Evolutionary conservation across 2,113 vertebrate genomes (phyloP), one percentile per base, ranked within the genome.

Genomic region (Edolisoma coerulescens): DNA sequence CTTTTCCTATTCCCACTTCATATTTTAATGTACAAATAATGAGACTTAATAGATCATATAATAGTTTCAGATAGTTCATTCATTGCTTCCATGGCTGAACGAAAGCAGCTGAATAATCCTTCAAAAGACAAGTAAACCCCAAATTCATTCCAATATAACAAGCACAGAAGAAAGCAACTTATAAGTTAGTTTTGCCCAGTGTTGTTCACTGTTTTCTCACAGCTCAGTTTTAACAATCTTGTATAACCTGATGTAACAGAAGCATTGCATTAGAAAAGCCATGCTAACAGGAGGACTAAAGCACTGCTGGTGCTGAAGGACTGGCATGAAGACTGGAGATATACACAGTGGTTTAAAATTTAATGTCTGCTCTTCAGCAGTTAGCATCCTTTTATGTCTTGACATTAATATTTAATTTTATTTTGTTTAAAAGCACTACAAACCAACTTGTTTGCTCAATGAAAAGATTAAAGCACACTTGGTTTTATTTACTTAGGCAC

Each of bases 321-420:
- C 49, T 45, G 35, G 12, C 27, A 74, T 16, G 42, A 92, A 93
- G 73, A 47, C 21, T 78, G 68, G 23, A 86, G 45, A 89, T 78
- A 68, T 0, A 87, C 14, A 21, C 21, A 65, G 3, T 15, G 52
- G 60, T 63, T 96, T 92, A 95, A 95, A 95, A 93, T 91, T 92
- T 84, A 92, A 90, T 82, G 60, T 32, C 80, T 94, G 73, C 32
- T 93, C 93, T 92, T 92, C 81, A 87, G 37, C 83, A 93, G 90
- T 86, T 92, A 94, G 42, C 57, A 93, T 84, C 84, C 73, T 94
- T 93, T 90, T 75, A 89, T 84, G 60, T 69, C 64, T 75, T 65
- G 57, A 60, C 77, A 96, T 96, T 75, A 96, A 94, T 94, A 95
- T 94, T 96, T 95, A 47, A 94, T 90, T 90, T 90, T 83, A 82